phyloP scores from a whole-genome alignment of 2,113 vertebrate genomes.

The Silurus asotus region DNA sequence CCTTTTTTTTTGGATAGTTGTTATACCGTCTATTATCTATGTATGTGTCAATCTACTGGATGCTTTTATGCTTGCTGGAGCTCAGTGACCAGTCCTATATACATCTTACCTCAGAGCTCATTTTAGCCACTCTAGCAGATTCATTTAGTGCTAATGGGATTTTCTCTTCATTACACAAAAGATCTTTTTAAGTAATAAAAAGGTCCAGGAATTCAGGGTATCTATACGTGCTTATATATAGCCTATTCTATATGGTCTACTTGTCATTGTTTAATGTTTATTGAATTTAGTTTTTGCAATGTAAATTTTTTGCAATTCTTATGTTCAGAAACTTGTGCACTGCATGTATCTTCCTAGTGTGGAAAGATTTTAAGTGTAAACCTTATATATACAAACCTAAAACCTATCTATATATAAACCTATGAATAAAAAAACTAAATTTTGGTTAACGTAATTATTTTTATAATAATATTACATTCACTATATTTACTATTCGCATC shows the following conservation, averaged over 20 bases:
- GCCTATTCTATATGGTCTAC: background rate
- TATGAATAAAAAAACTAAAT: too few species aligned
- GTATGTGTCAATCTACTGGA: constrained; percentile 14
- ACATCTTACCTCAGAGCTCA: background rate
- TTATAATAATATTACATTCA: too few species aligned
- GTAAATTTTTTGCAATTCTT: background rate
- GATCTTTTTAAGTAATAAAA: background rate
- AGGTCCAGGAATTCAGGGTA: background rate
- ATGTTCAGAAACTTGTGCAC: too few species aligned
- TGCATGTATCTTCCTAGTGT: background rate
- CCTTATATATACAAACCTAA: too few species aligned
- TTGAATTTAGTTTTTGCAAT: background rate
- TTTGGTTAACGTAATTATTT: too few species aligned
- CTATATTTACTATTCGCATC: too few species aligned
- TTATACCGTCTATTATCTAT: constrained; percentile 26
- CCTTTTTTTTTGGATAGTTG: background rate
- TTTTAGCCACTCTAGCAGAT: background rate
- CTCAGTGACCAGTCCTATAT: background rate
- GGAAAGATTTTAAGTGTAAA: background rate
- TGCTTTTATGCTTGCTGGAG: background rate
- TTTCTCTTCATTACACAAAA: background rate
- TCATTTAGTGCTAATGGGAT: background rate
- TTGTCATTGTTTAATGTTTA: background rate
- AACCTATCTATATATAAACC: too few species aligned
- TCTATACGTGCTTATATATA: background rate